phyloP scores from a whole-genome alignment of 2,888 invertebrate genomes.

The Priapulus caudatus region DNA sequence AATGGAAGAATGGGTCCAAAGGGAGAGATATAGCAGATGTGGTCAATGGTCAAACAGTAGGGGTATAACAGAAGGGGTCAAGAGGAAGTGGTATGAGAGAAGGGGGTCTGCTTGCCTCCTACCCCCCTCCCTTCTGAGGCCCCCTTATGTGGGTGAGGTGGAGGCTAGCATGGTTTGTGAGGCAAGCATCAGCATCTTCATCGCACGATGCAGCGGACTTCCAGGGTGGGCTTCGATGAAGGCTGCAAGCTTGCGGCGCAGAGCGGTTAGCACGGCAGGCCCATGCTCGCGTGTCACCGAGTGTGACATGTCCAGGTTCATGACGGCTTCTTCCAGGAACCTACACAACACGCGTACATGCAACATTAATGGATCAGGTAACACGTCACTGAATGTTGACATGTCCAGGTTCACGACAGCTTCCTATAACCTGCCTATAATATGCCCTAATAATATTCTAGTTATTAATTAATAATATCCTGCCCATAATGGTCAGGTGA shows the following conservation, averaged over 20 bases:
- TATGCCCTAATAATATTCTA: too few relatives aligned
- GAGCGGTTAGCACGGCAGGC: constrained; percentile 59
- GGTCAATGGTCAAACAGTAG: too few relatives aligned
- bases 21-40: too few relatives aligned
- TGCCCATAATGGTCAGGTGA: too few relatives aligned
- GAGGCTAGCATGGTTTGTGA: constrained; percentile 29
- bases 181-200: constrained; percentile 62
- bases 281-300: constrained; percentile 70
- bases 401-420: neutral
- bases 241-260: constrained; percentile 58
- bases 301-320: constrained; percentile 62
- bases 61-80: too few relatives aligned
- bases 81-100: too few relatives aligned
- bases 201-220: constrained; percentile 50
- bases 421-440: neutral
- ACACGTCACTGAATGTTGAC: constrained; percentile 2
- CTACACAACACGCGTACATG: constrained; percentile 42
- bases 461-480: too few relatives aligned
- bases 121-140: too few relatives aligned
- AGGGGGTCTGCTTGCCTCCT: too few relatives aligned
- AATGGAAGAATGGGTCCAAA: too few relatives aligned
- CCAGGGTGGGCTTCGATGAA: constrained; percentile 55
- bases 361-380: constrained; percentile 4
- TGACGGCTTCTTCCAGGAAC: constrained; percentile 72
- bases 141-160: too few relatives aligned